Evolutionary conservation across 2,888 invertebrate species (phyloP).

Genomic region (Cyclophora albipunctata): DNA sequence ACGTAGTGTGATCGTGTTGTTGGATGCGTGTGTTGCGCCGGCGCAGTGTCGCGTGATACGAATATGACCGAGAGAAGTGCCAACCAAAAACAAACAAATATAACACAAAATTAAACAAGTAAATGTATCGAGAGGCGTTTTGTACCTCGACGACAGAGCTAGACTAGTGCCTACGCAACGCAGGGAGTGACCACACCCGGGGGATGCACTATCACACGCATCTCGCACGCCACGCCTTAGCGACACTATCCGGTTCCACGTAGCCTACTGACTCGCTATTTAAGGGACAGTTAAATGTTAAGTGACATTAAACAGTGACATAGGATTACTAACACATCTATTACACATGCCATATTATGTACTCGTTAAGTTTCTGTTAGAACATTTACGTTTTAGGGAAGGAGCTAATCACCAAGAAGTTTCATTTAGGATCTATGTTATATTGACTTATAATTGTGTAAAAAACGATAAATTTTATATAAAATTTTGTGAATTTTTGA

Average conservation of each 20-base stretch:
- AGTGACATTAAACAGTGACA: constrained; percentile 25
- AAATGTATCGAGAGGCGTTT: constrained; percentile 45
- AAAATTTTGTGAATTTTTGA: too few relatives aligned
- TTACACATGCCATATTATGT: constrained; percentile 50
- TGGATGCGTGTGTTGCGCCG: constrained; percentile 52
- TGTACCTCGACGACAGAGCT: constrained; percentile 52
- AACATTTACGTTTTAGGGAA: background rate
- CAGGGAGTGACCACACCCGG: constrained; percentile 44
- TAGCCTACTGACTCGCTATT: constrained; percentile 51
- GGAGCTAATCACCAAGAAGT: constrained; percentile 4
- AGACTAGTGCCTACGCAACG: constrained; percentile 58
- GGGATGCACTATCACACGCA: constrained; percentile 30
- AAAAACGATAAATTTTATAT: constrained; percentile 11
- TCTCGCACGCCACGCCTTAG: constrained; percentile 28
- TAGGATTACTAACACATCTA: constrained; percentile 39
- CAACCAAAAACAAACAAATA: constrained; percentile 30
- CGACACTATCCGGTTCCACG: constrained; percentile 41
- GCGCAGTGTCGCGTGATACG: constrained; percentile 60
- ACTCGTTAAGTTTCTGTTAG: too few relatives aligned
- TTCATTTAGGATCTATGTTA: too few relatives aligned
- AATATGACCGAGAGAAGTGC: constrained; percentile 64
- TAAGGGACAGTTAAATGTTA: constrained; percentile 17
- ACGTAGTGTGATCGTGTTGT: constrained; percentile 56
- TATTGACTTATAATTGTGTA: constrained; percentile 42
- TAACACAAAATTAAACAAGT: constrained; percentile 32